Conservation (phyloP, 2,888 invertebrate species). For the Metallyticus violacea region DNA sequence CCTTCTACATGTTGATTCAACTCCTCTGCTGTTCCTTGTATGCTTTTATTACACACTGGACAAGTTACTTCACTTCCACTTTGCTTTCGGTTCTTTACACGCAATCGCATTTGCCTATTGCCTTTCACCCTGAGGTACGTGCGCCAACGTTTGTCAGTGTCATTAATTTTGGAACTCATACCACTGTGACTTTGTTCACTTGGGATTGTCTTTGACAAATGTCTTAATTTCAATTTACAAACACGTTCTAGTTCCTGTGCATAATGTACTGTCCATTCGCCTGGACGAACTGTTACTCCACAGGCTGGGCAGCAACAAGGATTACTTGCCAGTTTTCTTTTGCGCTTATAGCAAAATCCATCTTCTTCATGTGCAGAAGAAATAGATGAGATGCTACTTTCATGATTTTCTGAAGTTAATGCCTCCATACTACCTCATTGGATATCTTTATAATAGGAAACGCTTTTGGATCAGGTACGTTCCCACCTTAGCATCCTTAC, state of each 20-base stretch:
- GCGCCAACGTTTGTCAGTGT: slow-evolving; percentile 36
- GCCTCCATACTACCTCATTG: neutral
- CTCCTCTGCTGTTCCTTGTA: slow-evolving; percentile 46
- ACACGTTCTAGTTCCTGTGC: slow-evolving; percentile 47
- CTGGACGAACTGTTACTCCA: slow-evolving; percentile 46
- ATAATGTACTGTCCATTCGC: slow-evolving; percentile 47
- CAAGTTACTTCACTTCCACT: slow-evolving; percentile 44
- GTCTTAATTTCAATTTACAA: slow-evolving; percentile 21
- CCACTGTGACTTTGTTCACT: neutral
- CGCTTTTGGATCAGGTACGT: too few relatives aligned
- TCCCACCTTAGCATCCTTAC: too few relatives aligned
- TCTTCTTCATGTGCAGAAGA: neutral
- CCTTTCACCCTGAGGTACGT: slow-evolving; percentile 46
- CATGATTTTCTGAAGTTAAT: neutral
- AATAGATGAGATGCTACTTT: neutral
- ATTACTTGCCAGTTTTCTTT: slow-evolving; percentile 27
- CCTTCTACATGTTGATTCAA: slow-evolving; percentile 49
- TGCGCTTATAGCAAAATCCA: neutral
- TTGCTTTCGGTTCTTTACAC: slow-evolving; percentile 40
- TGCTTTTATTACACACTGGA: slow-evolving; percentile 47
- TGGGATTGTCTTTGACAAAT: neutral
- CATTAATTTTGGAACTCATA: neutral
- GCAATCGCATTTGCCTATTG: slow-evolving; percentile 47
- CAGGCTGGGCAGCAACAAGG: slow-evolving; percentile 47
- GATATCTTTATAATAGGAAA: too few relatives aligned